Evolutionary conservation across 2,113 vertebrate species (phyloP).

Genomic region (Protobothrops flavoviridis): DNA sequence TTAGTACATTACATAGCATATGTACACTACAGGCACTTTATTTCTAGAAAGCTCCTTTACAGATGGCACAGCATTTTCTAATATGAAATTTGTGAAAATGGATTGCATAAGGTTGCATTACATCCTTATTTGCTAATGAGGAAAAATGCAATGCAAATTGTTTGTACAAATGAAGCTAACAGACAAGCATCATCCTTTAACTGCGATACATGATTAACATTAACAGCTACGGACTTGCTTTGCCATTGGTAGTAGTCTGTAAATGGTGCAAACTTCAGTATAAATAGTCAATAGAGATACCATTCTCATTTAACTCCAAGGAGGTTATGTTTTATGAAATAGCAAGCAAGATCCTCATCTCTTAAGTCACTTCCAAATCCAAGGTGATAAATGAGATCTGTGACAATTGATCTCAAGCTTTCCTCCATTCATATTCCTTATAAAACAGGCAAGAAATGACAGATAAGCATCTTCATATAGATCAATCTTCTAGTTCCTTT

Average conservation of each 20-base stretch:
- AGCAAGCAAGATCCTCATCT: background rate
- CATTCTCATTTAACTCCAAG: background rate
- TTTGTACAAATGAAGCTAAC: slow-evolving; percentile 10
- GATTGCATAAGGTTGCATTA: background rate
- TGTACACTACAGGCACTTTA: accelerated
- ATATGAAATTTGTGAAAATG: background rate
- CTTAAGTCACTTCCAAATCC: no score
- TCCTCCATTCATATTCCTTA: background rate
- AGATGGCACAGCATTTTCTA: background rate
- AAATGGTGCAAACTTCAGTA: accelerated
- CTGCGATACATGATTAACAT: slow-evolving; percentile 3
- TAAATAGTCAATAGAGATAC: accelerated
- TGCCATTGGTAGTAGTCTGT: background rate
- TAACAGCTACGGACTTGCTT: background rate
- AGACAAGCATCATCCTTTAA: background rate
- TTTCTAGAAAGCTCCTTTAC: background rate
- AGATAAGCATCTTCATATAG: no score
- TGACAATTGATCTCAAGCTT: background rate
- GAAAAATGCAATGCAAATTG: slow-evolving; percentile 9
- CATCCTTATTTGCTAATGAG: background rate
- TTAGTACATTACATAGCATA: background rate
- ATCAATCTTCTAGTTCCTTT: no score
- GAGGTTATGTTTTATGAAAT: background rate
- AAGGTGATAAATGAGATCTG: background rate
- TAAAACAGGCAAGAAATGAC: background rate